phyloP scores from a whole-genome alignment of 1,140 invertebrate genomes.

The Drosophila nasuta region DNA sequence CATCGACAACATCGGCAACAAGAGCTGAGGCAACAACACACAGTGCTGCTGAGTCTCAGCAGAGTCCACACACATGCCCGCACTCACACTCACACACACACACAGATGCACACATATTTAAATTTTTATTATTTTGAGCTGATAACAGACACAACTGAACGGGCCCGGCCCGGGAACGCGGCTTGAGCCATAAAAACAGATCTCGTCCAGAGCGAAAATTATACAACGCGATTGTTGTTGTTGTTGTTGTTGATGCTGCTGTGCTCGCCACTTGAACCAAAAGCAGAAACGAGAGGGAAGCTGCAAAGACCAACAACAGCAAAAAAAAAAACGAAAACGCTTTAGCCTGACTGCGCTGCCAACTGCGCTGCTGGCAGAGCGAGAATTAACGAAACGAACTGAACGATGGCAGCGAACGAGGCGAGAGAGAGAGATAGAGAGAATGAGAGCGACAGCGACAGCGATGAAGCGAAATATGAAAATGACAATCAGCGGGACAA shows the following conservation, averaged over 20 bases:
- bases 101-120: conserved; percentile 60
- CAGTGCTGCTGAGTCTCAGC: conserved; percentile 11
- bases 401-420: conserved; percentile 6
- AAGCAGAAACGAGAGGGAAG: conserved; percentile 71
- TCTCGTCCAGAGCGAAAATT: conserved; percentile 72
- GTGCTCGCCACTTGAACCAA: conserved; percentile 67
- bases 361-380: conserved; percentile 33
- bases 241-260: conserved; percentile 17
- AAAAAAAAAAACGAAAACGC: conserved; percentile 25
- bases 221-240: conserved; percentile 47
- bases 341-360: conserved; percentile 41
- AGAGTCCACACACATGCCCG: conserved; percentile 52
- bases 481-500: conserved; percentile 64
- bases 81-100: conserved; percentile 29
- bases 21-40: conserved; percentile 41
- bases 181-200: conserved; percentile 76
- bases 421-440: conserved; percentile 2
- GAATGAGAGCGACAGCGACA: conserved; percentile 40
- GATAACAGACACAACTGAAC: conserved; percentile 73
- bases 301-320: conserved; percentile 58
- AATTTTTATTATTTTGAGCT: conserved; percentile 83
- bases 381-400: conserved; percentile 14
- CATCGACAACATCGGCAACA: conserved; percentile 76
- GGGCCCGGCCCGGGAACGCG: conserved; percentile 52
- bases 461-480: conserved; percentile 38